phyloP scores from a whole-genome alignment of 2,113 vertebrate genomes.

The Muscicapa adusta region DNA sequence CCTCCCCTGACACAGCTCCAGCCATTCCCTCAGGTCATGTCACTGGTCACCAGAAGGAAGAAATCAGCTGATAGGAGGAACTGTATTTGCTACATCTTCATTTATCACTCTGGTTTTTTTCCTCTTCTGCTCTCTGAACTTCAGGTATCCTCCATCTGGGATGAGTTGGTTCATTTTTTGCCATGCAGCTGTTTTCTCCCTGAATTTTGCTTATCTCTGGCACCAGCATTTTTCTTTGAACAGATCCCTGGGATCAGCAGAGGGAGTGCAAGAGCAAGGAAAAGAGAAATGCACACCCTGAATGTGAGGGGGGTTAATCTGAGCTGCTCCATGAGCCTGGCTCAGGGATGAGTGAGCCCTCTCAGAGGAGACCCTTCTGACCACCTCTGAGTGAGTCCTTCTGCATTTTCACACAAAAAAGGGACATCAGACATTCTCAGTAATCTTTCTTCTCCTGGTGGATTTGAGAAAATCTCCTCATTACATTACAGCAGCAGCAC shows the following conservation, averaged over 20 bases:
- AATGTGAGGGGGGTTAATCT: neutral
- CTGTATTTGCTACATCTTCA: neutral
- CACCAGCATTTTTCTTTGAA: neutral
- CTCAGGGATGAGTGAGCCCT: neutral
- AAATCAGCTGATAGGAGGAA: neutral
- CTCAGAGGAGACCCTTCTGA: neutral
- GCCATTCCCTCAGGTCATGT: neutral
- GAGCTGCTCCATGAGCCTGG: neutral
- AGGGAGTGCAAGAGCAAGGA: constrained; percentile 53
- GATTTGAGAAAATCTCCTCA: neutral
- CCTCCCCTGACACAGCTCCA: neutral
- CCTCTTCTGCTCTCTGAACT: neutral
- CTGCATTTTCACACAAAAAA: neutral
- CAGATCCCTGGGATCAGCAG: neutral
- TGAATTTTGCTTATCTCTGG: neutral
- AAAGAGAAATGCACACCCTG: neutral
- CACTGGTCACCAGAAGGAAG: neutral
- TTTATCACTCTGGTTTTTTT: neutral
- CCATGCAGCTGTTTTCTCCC: neutral
- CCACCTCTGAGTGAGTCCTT: neutral
- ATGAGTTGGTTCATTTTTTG: neutral
- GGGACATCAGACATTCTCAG: neutral
- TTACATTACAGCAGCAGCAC: neutral
- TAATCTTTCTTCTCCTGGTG: neutral
- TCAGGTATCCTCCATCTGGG: neutral